Evolutionary conservation across 2,113 vertebrate species (phyloP), one percentile per base, ranked within the genome.

Genomic region (Erythrocercus mccallii): DNA sequence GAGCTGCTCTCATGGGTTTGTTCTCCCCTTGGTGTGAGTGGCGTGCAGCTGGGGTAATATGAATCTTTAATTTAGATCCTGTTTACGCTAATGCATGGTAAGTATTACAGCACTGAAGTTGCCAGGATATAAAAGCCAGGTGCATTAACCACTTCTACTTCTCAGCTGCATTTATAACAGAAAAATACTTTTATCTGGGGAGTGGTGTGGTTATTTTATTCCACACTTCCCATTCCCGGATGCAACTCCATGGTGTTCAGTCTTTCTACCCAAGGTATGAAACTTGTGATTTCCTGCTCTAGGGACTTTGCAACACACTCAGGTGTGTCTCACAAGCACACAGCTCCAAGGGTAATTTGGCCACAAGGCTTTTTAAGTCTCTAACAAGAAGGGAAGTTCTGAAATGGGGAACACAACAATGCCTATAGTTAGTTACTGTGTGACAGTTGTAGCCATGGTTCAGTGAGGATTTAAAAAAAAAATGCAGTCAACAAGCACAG

Each of bases 1-100:
- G 30, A 71, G 45, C 16, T 0, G 0, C 38, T 79, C 14, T 71
- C 12, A 22, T 2, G 1, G n/a, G 37, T 3, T 33, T 57, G 11
- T 27, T 76, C 48, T 48, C 40, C 28, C 27, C 57, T 5, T 23
- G 1, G 0, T 72, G 14, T 72, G 40, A 81, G 77, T 47, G 16
- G 24, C 38, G 11, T 38, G 24, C 62, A 83, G 16, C 40, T 83
- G 40, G 31, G 19, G 18, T 47, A 85, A 56, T 2, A 4, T 5
- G 79, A 85, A 79, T 9, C 45, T 69, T 81, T 77, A 66, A 50
- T 62, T 90, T 74, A 33, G 57, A 11, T 12, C 21, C 16, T 30
- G 27, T 54, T 87, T 85, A 45, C n/a, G 35, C 5, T 79, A 79
- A 50, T 4, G 5, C 33, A 54, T 30, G 15, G 38, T 45, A 83